These are phyloP conservation scores for Chaetops frenatus DNA, from an alignment of 2,113 vertebrate genomes.

Conservation along the genomic window DNA sequence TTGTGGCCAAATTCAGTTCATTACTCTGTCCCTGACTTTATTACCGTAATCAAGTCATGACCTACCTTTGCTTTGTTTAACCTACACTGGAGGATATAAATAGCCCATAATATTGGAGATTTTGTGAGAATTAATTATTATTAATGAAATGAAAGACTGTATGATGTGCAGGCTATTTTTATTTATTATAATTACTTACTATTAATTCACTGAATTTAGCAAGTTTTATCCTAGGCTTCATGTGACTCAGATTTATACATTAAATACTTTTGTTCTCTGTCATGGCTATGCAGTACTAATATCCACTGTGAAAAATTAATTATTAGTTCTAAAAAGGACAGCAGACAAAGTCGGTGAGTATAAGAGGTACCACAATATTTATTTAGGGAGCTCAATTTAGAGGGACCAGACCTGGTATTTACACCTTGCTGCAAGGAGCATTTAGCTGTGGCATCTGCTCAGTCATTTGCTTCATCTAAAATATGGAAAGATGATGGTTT, in stretches of 20 bases:
- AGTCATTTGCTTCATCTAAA: not conserved
- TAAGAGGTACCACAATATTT: not conserved
- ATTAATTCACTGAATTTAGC: not conserved
- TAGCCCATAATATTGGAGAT: not conserved
- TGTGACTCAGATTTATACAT: not conserved
- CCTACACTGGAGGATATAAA: not conserved
- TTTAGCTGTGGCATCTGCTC: not conserved
- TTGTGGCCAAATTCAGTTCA: not conserved
- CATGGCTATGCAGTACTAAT: not conserved
- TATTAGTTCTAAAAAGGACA: not conserved
- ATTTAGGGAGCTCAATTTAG: not conserved
- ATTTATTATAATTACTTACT: constrained; percentile 14
- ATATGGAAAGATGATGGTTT: not conserved
- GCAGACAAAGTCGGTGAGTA: not conserved
- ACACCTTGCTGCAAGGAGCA: not conserved
- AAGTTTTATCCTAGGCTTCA: not conserved
- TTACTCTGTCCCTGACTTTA: not conserved
- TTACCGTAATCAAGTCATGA: not conserved
- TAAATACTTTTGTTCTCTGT: not conserved
- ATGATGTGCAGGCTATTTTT: constrained; percentile 2
- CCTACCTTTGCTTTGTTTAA: constrained; percentile 2
- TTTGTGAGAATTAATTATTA: constrained; percentile 25
- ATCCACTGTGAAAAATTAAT: not conserved
- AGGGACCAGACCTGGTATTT: not conserved
- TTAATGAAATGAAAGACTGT: constrained; percentile 6